phyloP scores from a whole-genome alignment of 2,797 vertebrate genomes.

The Forpus xanthops region DNA sequence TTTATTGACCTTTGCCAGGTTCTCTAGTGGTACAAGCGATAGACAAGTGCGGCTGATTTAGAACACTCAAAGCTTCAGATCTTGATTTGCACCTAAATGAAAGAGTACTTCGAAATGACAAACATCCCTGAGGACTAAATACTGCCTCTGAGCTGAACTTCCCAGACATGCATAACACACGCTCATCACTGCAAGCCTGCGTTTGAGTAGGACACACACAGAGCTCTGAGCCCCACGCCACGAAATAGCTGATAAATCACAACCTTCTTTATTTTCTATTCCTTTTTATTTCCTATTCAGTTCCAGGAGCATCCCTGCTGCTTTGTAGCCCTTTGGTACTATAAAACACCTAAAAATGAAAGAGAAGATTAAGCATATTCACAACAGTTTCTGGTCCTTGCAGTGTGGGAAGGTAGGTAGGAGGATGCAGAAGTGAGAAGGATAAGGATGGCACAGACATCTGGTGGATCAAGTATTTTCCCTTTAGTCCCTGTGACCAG shows the following conservation, averaged over 20 bases:
- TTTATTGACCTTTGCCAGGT: background rate
- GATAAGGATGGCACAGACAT: background rate
- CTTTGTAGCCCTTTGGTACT: constrained; percentile 31
- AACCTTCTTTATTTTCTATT: background rate
- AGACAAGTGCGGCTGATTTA: background rate
- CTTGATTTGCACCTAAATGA: constrained; percentile 69
- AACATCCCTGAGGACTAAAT: constrained; percentile 46
- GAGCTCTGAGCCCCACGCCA: background rate
- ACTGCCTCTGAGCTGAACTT: constrained; percentile 34
- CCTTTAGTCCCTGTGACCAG: background rate
- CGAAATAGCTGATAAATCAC: background rate
- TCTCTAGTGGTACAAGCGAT: background rate
- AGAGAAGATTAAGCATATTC: background rate
- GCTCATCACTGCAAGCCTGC: background rate
- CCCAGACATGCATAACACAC: constrained; percentile 32
- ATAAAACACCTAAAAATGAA: background rate
- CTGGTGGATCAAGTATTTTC: constrained; percentile 27
- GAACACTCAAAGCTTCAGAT: background rate
- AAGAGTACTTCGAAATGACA: constrained; percentile 28
- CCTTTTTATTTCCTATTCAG: background rate
- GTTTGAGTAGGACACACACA: background rate
- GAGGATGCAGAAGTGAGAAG: background rate
- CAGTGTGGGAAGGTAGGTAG: background rate
- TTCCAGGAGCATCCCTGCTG: constrained; percentile 32
- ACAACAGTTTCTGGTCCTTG: background rate